These are phyloP conservation scores for Lagopus muta DNA, from an alignment of 2,113 vertebrate species.

Conservation along the genomic window DNA sequence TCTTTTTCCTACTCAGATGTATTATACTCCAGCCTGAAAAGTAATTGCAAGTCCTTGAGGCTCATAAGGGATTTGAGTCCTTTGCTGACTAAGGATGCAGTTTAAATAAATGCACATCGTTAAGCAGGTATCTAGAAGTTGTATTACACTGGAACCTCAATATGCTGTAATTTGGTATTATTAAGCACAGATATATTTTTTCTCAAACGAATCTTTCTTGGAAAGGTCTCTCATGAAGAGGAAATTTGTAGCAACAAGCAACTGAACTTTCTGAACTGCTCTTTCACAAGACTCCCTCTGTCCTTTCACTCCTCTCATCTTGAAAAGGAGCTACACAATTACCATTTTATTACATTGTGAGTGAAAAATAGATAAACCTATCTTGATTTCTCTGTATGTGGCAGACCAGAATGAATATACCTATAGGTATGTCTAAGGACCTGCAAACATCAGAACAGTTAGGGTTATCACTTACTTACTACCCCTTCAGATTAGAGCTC, in stretches of 20 bases:
- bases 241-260: not conserved
- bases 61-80: conserved; percentile 19
- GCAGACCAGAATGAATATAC: not conserved
- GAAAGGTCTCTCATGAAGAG: conserved; percentile 1
- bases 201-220: not conserved
- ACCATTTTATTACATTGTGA: not conserved
- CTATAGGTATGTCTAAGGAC: not conserved
- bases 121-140: not conserved
- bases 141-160: not conserved
- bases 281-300: not conserved
- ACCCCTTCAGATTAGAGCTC: not conserved
- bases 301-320: not conserved
- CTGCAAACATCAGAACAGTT: not conserved
- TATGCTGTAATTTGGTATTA: not conserved
- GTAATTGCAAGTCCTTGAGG: conserved; percentile 5
- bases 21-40: conserved; percentile 18
- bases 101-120: conserved; percentile 13
- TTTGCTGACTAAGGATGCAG: conserved; percentile 39
- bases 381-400: not conserved
- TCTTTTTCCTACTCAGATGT: not conserved
- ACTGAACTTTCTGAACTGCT: conserved; percentile 8
- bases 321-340: not conserved
- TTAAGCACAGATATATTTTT: not conserved
- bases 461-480: rapidly evolving
- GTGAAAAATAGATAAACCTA: not conserved